Percentiles rank a stretch among this genome's conserved stretches.
Conservation (phyloP, 2,797 vertebrate genomes). For the Helicolenus hilgendorfi region DNA sequence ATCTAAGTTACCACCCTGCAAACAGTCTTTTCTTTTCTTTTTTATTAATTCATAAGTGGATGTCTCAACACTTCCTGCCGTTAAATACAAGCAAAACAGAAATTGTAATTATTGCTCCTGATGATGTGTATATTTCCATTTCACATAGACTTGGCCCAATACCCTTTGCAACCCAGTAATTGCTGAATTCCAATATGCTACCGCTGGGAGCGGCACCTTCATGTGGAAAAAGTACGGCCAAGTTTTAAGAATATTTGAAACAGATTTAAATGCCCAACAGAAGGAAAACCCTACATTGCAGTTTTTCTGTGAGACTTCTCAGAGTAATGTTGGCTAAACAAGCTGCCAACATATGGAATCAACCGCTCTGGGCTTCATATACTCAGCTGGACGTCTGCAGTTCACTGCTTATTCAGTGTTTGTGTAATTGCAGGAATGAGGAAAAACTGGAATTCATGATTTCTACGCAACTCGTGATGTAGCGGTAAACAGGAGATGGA, state of each 20-base stretch:
- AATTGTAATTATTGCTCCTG: neutral
- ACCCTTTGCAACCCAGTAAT: neutral
- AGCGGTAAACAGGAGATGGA: neutral
- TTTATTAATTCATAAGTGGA: neutral
- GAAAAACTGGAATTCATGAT: neutral
- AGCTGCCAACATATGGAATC: neutral
- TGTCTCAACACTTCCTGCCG: neutral
- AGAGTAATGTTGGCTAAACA: neutral
- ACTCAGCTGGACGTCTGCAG: neutral
- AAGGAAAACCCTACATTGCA: neutral
- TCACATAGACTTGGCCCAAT: neutral
- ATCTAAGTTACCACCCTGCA: neutral
- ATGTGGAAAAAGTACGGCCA: neutral
- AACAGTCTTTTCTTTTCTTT: neutral
- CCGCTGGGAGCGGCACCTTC: neutral
- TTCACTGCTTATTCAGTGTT: neutral
- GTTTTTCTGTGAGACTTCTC: neutral
- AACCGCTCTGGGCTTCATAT: neutral
- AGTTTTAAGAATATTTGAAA: slow-evolving; percentile 4
- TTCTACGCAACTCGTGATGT: neutral
- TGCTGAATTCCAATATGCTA: slow-evolving; percentile 12
- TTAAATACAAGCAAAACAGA: neutral
- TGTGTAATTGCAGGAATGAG: neutral
- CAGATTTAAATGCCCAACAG: neutral
- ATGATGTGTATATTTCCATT: neutral